phyloP scores from a whole-genome alignment of 2,113 vertebrate species.

The Arothron firmamentum region DNA sequence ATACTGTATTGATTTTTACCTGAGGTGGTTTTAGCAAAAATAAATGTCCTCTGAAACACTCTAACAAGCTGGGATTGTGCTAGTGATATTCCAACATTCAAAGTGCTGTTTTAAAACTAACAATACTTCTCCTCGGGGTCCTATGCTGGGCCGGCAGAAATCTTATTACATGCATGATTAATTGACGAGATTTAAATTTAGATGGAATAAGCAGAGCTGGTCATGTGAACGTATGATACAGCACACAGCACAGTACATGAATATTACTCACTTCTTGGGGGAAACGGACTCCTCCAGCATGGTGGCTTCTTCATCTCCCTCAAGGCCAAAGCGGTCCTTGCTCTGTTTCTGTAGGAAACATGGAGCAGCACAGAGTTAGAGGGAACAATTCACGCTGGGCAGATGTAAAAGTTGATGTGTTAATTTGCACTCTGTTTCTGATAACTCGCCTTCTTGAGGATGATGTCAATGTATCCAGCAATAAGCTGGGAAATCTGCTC shows the following conservation, averaged over 20 bases:
- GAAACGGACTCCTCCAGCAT: slow-evolving; percentile 98
- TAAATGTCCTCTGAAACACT: slow-evolving; percentile 17
- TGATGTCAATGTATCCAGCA: slow-evolving; percentile 98
- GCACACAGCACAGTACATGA: slow-evolving; percentile 13
- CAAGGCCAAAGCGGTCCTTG: slow-evolving; percentile 96
- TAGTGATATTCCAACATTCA: slow-evolving; percentile 1
- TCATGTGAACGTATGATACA: slow-evolving; percentile 24
- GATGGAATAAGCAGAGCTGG: slow-evolving; percentile 26
- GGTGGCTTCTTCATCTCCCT: slow-evolving; percentile 96
- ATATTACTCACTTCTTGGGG: slow-evolving; percentile 87
- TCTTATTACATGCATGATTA: slow-evolving; percentile 55
- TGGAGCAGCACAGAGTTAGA: slow-evolving; percentile 5
- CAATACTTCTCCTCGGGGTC: slow-evolving; percentile 15
- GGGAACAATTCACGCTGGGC: not conserved
- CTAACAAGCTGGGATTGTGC: slow-evolving; percentile 4
- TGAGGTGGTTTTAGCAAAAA: slow-evolving; percentile 22
- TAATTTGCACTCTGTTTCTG: not conserved
- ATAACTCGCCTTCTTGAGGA: slow-evolving; percentile 91
- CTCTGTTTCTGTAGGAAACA: slow-evolving; percentile 87
- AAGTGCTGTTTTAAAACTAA: slow-evolving; percentile 30
- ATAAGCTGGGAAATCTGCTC: slow-evolving; percentile 99
- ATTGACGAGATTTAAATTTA: slow-evolving; percentile 35
- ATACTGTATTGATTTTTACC: slow-evolving; percentile 19
- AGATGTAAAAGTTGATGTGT: not conserved
- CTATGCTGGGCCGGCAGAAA: slow-evolving; percentile 35